Conservation (phyloP, 2,113 vertebrate genomes). For the Apodemus sylvaticus region DNA sequence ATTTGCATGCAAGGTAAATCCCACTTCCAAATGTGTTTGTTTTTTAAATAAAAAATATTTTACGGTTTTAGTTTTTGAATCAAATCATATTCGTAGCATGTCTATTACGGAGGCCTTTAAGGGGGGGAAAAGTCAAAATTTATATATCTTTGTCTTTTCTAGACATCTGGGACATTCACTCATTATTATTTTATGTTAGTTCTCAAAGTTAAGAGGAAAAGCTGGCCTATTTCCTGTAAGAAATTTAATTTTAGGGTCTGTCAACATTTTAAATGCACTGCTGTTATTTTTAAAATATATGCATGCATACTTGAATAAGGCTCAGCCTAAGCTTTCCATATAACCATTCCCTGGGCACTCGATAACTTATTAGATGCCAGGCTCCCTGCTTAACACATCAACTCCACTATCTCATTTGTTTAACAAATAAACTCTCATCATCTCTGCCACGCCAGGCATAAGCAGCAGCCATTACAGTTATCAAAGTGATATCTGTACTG, state of each 20-base stretch:
- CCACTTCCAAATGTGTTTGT: constrained; percentile 25
- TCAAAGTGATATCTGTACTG: neutral
- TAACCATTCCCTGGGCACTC: constrained; percentile 54
- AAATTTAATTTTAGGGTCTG: constrained; percentile 67
- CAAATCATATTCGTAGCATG: constrained; percentile 42
- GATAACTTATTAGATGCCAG: too few relatives aligned
- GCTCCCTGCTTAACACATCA: too few relatives aligned
- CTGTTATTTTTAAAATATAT: constrained; percentile 66
- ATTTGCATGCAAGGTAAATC: neutral
- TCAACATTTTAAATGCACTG: constrained; percentile 64
- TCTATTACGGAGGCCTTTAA: neutral
- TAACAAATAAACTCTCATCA: too few relatives aligned
- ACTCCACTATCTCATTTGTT: too few relatives aligned
- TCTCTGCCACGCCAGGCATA: too few relatives aligned
- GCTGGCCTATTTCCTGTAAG: constrained; percentile 52
- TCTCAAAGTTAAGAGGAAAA: constrained; percentile 14
- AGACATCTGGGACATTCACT: constrained; percentile 54
- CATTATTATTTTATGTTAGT: constrained; percentile 60
- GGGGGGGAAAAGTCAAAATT: constrained; percentile 31
- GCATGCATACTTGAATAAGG: constrained; percentile 54
- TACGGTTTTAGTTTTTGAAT: constrained; percentile 38
- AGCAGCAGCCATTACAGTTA: too few relatives aligned
- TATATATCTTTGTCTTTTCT: constrained; percentile 41
- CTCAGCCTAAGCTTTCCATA: constrained; percentile 29
- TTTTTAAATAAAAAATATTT: constrained; percentile 54